Evolutionary conservation across 2,113 vertebrate species (phyloP), one percentile per base, ranked within the genome.

Genomic region (Gopherus evgoodei): DNA sequence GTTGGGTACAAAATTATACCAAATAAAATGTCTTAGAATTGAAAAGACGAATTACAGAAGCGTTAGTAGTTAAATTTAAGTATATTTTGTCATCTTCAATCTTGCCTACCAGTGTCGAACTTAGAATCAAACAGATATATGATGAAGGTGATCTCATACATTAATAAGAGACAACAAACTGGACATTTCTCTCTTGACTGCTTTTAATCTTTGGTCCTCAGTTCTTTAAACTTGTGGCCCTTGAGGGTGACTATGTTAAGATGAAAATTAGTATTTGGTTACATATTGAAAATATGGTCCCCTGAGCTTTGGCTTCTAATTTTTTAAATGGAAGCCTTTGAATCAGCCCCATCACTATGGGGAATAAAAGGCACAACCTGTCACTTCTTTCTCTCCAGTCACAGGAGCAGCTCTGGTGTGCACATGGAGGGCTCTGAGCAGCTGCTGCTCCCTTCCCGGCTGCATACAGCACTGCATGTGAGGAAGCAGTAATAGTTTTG

Each of bases 401-500:
- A 27, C 2, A 93, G 11, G 1, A 86, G 75, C 29, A 84, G 4
- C 24, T 83, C 53, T 78, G 42, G 5, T 57, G 5, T 38, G 25
- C 75, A 54, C 8, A 86, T 9, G 76, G 86, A 87, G 8, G 11
- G 62, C 35, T 56, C 59, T 29, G 49, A 62, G 47, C 2, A 91
- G 76, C 7, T 35, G 3, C 31, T 21, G 12, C 86, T 86, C 14
- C 69, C 7, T 29, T 53, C 75, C 29, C 56, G 44, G 91, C 10
- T 7, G 52, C 24, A 42, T 2, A 72, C 44, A 38, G 49, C 16
- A 75, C 22, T n/a, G 35, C 6, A 81, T 87, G 83, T 5, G 57
- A 50, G 4, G 1, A 27, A 2, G 53, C 31, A 2, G 47, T 2
- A 21, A 1, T 19, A 2, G 53, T 53, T 72, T 25, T 72, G 35